Base-by-base conservation (phyloP, 2,113 vertebrate genomes). In the Rhineura floridana region DNA sequence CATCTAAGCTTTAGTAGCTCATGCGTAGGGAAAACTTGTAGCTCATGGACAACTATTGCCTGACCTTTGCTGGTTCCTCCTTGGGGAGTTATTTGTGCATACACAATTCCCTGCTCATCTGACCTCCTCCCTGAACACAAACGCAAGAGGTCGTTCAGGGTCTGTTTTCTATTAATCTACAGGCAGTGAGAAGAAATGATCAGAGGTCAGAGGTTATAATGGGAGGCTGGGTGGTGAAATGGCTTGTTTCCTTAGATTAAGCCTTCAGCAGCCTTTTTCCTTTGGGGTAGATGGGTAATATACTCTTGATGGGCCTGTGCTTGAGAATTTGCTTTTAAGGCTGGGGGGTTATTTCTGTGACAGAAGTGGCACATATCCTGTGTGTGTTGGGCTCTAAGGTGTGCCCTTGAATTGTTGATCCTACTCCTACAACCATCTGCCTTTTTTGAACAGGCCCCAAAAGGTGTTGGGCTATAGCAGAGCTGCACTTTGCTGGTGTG, bases 401-500 rank as follows among this genome's bases (percentile, higher is more conserved):
- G 30, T 39, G 19, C 23, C 7, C 17, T 30, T 36, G 2, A 25
- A 13, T 76, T 63, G 72, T 33, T 88, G 59, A 13, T 52, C 55
- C 72, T 63, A 39, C 17, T 63, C 17, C 17, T 48, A 9, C 55
- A 50, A 50, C 80, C 59, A 39, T 76, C 55, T 77, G 17, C n/a
- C 87, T 88, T 77, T 15, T n/a, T 88, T 88, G 81, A 88, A 33
- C 72, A 77, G 81, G 9, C 83, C 79, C n/a, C 2, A 65, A 83
- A 33, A 6, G 9, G 55, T 10, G 6, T 19, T 23, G 21, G 69
- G 36, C 62, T 46, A 12, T 10, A 39, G 23, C 25, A 88, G 59
- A 52, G n/a, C n/a, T 87, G 5, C 28, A 3, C 7, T 30, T 46
- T 17, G n/a, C 15, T 69, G 63, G 30, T 81, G 10, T 46, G 52